Base-by-base conservation (phyloP, 2,888 invertebrate genomes). In the Caenorhabditis sp. region DNA sequence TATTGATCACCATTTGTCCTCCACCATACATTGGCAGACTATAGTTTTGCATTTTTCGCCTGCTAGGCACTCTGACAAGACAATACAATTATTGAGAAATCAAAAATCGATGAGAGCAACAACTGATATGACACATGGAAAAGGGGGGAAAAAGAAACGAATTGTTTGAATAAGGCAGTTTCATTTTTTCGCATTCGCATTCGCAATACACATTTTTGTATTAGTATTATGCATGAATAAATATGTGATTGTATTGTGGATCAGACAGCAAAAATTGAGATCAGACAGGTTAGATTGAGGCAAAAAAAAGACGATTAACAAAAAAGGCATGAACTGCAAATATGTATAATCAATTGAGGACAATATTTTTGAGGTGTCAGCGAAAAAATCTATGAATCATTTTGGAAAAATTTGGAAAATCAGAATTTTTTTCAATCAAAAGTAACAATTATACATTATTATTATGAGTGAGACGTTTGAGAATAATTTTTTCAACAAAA, bases 1-100 rank as follows among this genome's bases (percentile, higher is more conserved):
- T 62, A 64, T 79, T 79, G 43, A 79, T 79, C 8, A 78, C 69
- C 79, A 79, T 75, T 37, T 77, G 72, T 17, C 72, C 77, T n/a
- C 43, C 43, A 14, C 43, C 43, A 43, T 43, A 43, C 12, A 43
- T 43, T 43, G 43, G 43, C 17, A 43, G 14, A 43, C 43, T 43
- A 43, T 43, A 43, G 43, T 43, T 43, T 43, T 43, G 43, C 43
- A 43, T 43, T 43, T 43, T 43, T 43, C 17, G 43, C 43, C 43
- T 17, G 43, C 43, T 10, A 43, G 43, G 43, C 43, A 17, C 43
- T 14, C 12, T 43, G 43, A 17, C 5, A 17, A 17, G 14, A 17
- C 2, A 43, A 43, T 12, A 14, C 14, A 43, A 43, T 10, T 10
- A 17, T 12, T 10, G 17, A 36, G 12, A 43, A 43, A 43, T 43